phyloP scores from a whole-genome alignment of 1,140 invertebrate species.

The Calephelis nemesis region DNA sequence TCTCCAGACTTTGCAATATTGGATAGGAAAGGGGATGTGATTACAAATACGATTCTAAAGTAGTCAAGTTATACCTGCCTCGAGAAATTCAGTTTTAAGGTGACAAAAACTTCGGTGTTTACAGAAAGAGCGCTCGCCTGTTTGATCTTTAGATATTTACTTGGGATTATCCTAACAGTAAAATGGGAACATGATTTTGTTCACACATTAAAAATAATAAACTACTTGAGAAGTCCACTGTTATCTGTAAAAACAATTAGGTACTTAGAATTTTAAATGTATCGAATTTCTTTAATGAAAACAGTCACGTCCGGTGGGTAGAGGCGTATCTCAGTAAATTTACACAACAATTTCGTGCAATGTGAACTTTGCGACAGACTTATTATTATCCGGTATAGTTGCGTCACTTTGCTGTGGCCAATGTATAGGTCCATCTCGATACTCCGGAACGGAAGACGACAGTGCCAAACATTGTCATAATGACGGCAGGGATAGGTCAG shows the following conservation, averaged over 20 bases:
- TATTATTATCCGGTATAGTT: too few species aligned
- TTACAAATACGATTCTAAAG: background rate
- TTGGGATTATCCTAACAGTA: background rate
- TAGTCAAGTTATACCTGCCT: constrained; percentile 8
- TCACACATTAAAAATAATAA: constrained; percentile 8
- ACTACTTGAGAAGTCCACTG: constrained; percentile 1
- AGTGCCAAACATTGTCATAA: too few species aligned
- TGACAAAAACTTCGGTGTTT: constrained; percentile 22
- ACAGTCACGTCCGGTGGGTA: too few species aligned
- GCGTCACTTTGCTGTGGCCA: too few species aligned
- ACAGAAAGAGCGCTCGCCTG: constrained; percentile 20
- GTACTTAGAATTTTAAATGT: too few species aligned
- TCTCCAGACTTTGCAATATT: background rate
- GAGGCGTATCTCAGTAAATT: too few species aligned
- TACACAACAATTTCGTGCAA: too few species aligned
- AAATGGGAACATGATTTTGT: constrained; percentile 5
- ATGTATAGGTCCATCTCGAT: too few species aligned
- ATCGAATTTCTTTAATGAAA: too few species aligned
- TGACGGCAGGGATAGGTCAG: too few species aligned
- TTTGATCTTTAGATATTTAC: constrained; percentile 2
- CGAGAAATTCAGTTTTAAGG: background rate
- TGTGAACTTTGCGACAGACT: too few species aligned
- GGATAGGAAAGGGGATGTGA: background rate
- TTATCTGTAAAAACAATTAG: background rate
- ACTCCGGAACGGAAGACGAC: too few species aligned